Conservation (phyloP, 2,888 invertebrate genomes). For the Rotaria macrura region DNA sequence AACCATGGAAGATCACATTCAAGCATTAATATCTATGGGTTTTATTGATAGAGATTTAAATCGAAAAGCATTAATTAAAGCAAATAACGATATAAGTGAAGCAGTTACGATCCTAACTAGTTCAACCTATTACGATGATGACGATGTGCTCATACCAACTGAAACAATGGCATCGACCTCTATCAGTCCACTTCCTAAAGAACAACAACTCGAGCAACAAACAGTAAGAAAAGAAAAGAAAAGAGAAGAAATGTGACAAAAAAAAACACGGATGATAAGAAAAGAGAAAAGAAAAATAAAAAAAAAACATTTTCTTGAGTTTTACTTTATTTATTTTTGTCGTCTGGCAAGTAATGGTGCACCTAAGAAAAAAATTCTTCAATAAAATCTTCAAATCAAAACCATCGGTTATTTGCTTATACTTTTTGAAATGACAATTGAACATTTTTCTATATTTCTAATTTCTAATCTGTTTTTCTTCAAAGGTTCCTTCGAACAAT, state of each 20-base stretch:
- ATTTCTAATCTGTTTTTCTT: neutral
- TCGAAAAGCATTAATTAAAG: constrained; percentile 48
- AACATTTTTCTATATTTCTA: too few relatives aligned
- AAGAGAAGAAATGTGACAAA: neutral
- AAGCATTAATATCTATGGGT: constrained; percentile 52
- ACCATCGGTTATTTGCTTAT: neutral
- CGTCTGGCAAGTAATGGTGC: neutral
- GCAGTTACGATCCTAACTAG: constrained; percentile 52
- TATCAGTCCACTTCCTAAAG: neutral
- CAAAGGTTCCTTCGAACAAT: neutral
- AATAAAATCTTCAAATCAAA: neutral
- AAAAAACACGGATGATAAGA: neutral
- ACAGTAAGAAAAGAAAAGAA: neutral
- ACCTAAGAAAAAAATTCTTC: neutral
- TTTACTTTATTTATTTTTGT: neutral
- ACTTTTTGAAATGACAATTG: neutral
- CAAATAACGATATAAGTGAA: constrained; percentile 53
- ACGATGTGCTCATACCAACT: constrained; percentile 21
- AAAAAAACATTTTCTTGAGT: neutral
- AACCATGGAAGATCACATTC: constrained; percentile 49
- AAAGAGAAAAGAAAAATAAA: neutral
- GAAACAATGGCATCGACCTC: constrained; percentile 22
- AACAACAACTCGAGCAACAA: neutral
- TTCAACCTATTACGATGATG: constrained; percentile 39
- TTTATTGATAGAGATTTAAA: constrained; percentile 51